Base-by-base conservation (phyloP, 2,797 vertebrate species). In the Phoxinus dragarum region DNA sequence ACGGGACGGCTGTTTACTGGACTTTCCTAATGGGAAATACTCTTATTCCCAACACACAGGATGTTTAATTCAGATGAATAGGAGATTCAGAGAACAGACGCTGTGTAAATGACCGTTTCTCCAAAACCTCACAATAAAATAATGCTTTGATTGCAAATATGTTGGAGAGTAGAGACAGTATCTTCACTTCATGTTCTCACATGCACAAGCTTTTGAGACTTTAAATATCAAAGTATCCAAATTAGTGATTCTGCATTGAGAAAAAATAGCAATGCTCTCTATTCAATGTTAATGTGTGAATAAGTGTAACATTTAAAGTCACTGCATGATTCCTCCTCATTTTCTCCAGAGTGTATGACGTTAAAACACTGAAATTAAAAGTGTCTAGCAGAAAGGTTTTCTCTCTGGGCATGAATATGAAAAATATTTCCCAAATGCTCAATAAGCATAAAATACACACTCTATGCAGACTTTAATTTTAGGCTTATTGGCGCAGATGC, bases 61-160 rank as follows among this genome's bases (percentile, higher is more conserved):
- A 68, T 11, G 36, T 59, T 77, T 81, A 56, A 34, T 56, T 74
- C 27, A 81, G 80, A 84, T 27, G 56, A 83, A 74, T 11, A 82
- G 16, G 8, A 59, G 36, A 67, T 64, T 54, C 40, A 71, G 61
- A 86, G 27, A 81, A 79, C 69, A 82, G 34, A 68, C 47, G 4
- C 2, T 5, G 64, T 49, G 42, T 31, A 31, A 19, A 8, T n/a
- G 44, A 59, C 7, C 54, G 17, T 7, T 21, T 8, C 11, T 16
- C 4, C 12, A 56, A 77, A 77, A 40, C 21, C 21, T 40, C 47
- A 40, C 2, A n/a, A 27, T 56, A 2, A 16, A 31, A 23, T 3
- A 5, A 64, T 42, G 80, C 52, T 77, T 56, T 71, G 36, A 54
- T 40, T 40, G 17, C 7, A 27, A 6, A 54, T 31, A 42, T 59